Evolutionary conservation across 30 jellyfish, hydroid and myxozoan genomes (phyloP), one percentile per base, ranked within the genome.

Genomic region (Chironex yamaguchii): DNA sequence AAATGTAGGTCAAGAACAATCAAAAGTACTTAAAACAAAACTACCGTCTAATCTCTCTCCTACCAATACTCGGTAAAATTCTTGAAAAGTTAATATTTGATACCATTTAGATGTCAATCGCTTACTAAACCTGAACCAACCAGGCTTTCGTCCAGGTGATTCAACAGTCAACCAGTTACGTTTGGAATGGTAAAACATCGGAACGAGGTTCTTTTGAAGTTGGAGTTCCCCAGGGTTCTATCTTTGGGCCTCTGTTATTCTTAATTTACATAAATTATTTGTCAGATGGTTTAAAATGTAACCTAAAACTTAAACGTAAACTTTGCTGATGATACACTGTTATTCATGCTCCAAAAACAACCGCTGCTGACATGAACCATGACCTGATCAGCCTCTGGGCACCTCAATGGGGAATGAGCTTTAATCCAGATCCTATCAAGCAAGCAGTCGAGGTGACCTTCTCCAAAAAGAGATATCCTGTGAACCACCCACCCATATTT

Each of bases 401-500:
- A 28, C 81, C 31, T 49, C 67, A 29, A n/a, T 69, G 82, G 79
- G 22, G 77, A 53, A 84, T 70, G 89, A 58, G 36, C 13, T 69
- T 84, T 32, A 84, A 84, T 51, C 71, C 93, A 49, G 88, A 84
- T 52, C 93, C 93, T 6, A 63, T 23, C 12, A 69, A 84, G 58
- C 82, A 84, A 48, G 93, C 89, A 1, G 89, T 52, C n/a, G 93
- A 84, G 62, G 79, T 68, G 30, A 36, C 81, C 27, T 84, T 84
- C 71, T 71, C 89, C 4, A 69, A 71, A 33, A 70, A 72, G 34
- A 28, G 87, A 64, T 27, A 0, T 58, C 36, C 70, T 36, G 52
- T 52, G 1, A 49, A 53, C 58, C 75, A 53, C 66, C 95, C 89
- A 12, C 51, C 27, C 22, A 51, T 84, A 12, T 3, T 49, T 26